A percentile compares a stretch with the other conserved stretches of the same genome.
Evolutionary conservation across 2,888 invertebrate species (phyloP).

Genomic region (Rhagium mordax): DNA sequence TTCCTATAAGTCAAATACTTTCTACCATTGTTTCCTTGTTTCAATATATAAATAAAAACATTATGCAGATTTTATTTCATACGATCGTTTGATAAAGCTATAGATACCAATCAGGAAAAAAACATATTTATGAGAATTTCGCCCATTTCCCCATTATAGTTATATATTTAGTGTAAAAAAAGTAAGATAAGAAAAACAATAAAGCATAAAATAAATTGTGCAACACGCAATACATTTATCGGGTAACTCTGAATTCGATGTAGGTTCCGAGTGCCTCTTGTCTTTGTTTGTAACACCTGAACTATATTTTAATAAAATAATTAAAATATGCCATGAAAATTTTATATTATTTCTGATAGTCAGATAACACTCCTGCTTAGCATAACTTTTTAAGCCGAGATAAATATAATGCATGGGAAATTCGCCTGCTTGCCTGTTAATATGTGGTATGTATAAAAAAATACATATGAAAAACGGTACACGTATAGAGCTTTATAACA

Average conservation of each 20-base stretch:
- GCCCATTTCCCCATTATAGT: background rate
- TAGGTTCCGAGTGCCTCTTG: background rate
- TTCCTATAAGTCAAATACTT: too few species aligned
- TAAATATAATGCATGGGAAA: conserved; percentile 18
- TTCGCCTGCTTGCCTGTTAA: conserved; percentile 8
- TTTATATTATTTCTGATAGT: background rate
- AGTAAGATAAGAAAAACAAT: background rate
- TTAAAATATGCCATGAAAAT: background rate
- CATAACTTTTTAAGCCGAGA: background rate
- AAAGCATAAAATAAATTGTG: background rate
- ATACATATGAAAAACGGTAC: too few species aligned
- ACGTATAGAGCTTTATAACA: too few species aligned
- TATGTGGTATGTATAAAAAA: background rate
- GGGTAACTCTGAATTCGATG: background rate
- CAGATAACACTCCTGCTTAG: background rate
- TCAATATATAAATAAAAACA: too few species aligned
- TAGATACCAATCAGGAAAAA: too few species aligned
- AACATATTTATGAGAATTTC: too few species aligned
- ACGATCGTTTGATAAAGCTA: background rate
- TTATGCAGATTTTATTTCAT: background rate
- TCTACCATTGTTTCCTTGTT: too few species aligned
- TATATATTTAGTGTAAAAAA: background rate
- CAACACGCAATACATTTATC: background rate
- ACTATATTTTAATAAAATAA: background rate
- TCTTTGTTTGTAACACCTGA: background rate